Base-by-base conservation (phyloP, 2,113 vertebrate genomes). In the Hirundichthys speculiger region DNA sequence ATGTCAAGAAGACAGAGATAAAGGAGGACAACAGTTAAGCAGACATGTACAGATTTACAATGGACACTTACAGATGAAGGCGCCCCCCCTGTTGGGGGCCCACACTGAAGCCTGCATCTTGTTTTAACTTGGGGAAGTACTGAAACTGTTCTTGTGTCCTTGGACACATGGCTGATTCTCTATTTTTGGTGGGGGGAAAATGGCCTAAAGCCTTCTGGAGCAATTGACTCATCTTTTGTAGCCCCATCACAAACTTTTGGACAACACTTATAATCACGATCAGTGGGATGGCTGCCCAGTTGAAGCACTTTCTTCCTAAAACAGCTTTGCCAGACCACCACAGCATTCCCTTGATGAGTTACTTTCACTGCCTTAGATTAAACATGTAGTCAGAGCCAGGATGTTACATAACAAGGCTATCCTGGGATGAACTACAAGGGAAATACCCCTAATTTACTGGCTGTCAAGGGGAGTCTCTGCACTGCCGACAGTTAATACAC, bases 141-240 rank as follows among this genome's bases (percentile, higher is more conserved):
- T 57, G 51, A 46, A n/a, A 27, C 27, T 66, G 67, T 71, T 75
- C 55, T 68, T 47, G 73, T 81, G 53, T 66, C 61, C 62, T 16
- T 88, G 65, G 73, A 64, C 45, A 69, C 45, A 38, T 41, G 0
- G 43, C 58, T 57, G 52, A 27, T 27, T 59, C 60, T 61, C 46
- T 71, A 73, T 73, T 79, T 86, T 65, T 82, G 49, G 22, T 80
- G 71, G 56, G 63, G 46, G 66, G 9, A 48, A 79, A 56, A 81
- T 70, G 70, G 73, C 73, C 54, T 21, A 24, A 56, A 73, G 75
- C 69, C 73, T 53, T 82, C 59, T 76, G 82, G 88, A 87, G 76
- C 64, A 65, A 83, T 64, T 90, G 88, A 90, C 77, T 90, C 84
- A 90, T 88, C 70, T 72, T 77, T 71, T 62, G 69, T 51, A 75